Evolutionary conservation across 2,888 invertebrate genomes (phyloP), one percentile per base, ranked within the genome.

Genomic region (Meta bourneti): DNA sequence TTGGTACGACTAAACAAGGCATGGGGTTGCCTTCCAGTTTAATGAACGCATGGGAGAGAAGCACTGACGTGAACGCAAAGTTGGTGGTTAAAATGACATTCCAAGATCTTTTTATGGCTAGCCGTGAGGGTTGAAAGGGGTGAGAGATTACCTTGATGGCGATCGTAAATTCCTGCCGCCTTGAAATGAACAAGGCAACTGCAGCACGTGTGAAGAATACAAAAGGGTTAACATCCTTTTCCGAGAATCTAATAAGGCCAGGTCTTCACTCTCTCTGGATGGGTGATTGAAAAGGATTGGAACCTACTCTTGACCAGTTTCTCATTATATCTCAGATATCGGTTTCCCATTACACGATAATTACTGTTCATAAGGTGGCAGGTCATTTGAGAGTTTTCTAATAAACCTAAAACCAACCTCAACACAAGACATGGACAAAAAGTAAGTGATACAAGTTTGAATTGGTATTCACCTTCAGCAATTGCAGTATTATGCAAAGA

Each of bases 71-170:
- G n/a, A n/a, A n/a, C n/a, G n/a, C n/a, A n/a, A n/a, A n/a, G n/a
- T n/a, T n/a, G n/a, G n/a, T n/a, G n/a, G n/a, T n/a, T n/a, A n/a
- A n/a, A n/a, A n/a, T n/a, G n/a, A n/a, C n/a, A n/a, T n/a, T n/a
- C n/a, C n/a, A n/a, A n/a, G n/a, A n/a, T 70, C 72, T 80, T 86
- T 87, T 90, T 90, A 90, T 90, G 72, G 20, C 70, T 79, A 34
- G 79, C 84, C 90, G 74, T 79, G 84, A 79, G 84, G 84, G 72
- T 79, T 54, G 72, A 48, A 79, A 75, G n/a, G n/a, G n/a, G n/a
- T n/a, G n/a, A n/a, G n/a, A n/a, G n/a, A n/a, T n/a, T n/a, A n/a
- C n/a, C n/a, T n/a, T n/a, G n/a, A n/a, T n/a, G n/a, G n/a, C 49
- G 74, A 13, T 89, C 89, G 71, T 89, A 89, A 89, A 89, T 89